These are phyloP conservation scores for Scaptomyza parva DNA, from an alignment of 2,888 invertebrate genomes.

Conservation along the genomic window DNA sequence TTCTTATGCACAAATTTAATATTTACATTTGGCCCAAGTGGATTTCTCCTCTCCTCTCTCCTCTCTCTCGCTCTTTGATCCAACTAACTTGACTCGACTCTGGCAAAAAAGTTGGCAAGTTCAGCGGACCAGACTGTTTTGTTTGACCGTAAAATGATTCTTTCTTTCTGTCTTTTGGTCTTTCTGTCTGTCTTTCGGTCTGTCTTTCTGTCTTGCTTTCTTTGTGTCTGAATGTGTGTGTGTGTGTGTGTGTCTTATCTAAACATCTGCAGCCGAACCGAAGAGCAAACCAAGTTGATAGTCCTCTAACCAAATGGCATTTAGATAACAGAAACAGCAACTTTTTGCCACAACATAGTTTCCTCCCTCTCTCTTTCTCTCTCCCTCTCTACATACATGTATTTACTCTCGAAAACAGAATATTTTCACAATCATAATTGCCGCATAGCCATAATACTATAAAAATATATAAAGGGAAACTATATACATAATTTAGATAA, in stretches of 20 bases:
- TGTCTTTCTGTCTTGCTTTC: too few relatives aligned
- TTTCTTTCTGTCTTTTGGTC: too few relatives aligned
- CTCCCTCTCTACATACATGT: background rate
- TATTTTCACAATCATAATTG: too few relatives aligned
- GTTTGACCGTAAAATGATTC: conserved; percentile 39
- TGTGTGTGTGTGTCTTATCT: conserved; percentile 22
- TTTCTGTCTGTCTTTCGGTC: too few relatives aligned
- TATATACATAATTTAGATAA: too few relatives aligned
- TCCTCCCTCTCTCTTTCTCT: background rate
- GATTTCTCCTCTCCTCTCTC: too few relatives aligned
- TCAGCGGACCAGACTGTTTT: conserved; percentile 13
- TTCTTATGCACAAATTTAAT: conserved; percentile 76
- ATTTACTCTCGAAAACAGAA: conserved; percentile 8
- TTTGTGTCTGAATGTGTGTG: background rate
- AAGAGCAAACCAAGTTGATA: conserved; percentile 28
- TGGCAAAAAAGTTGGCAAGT: conserved; percentile 4
- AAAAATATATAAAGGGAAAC: too few relatives aligned
- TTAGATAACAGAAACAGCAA: conserved; percentile 72
- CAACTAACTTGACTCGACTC: conserved; percentile 31
- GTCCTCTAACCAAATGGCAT: conserved; percentile 64
- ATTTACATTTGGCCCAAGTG: conserved; percentile 74
- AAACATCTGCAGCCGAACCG: conserved; percentile 22
- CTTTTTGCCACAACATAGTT: conserved; percentile 38
- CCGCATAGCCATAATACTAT: too few relatives aligned
- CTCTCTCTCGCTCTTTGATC: too few relatives aligned